phyloP scores from a whole-genome alignment of 2,113 vertebrate genomes.

The Entomyzon cyanotis region DNA sequence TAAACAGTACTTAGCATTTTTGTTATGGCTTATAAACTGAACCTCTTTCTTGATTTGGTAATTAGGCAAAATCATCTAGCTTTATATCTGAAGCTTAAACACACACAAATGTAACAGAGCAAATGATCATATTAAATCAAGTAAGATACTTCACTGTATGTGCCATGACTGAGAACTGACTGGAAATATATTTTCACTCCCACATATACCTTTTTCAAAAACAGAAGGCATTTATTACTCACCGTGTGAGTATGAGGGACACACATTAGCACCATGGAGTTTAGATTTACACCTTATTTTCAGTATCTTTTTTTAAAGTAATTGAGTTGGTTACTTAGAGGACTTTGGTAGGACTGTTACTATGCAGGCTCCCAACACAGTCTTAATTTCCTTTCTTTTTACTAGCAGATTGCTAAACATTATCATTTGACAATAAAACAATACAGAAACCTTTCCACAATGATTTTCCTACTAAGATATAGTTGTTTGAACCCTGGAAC shows the following conservation, averaged over 20 bases:
- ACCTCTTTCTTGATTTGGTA: neutral
- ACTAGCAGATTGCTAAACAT: neutral
- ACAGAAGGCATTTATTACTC: neutral
- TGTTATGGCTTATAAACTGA: neutral
- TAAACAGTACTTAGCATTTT: neutral
- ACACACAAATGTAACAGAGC: neutral
- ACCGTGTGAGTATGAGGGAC: neutral
- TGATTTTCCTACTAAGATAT: neutral
- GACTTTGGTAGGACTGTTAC: neutral
- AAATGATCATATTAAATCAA: neutral
- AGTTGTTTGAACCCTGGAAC: neutral
- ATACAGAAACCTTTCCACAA: neutral
- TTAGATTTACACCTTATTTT: neutral
- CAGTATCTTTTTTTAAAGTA: neutral
- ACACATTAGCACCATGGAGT: neutral
- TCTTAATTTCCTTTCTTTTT: neutral
- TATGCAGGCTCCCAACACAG: neutral
- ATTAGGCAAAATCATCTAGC: neutral
- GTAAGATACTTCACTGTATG: neutral
- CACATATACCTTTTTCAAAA: neutral
- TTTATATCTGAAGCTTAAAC: constrained; percentile 5
- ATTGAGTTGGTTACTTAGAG: neutral
- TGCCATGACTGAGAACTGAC: neutral
- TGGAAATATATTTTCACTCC: neutral
- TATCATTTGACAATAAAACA: neutral